phyloP scores from a whole-genome alignment of 2,113 vertebrate genomes.

The Pedionomus torquatus region DNA sequence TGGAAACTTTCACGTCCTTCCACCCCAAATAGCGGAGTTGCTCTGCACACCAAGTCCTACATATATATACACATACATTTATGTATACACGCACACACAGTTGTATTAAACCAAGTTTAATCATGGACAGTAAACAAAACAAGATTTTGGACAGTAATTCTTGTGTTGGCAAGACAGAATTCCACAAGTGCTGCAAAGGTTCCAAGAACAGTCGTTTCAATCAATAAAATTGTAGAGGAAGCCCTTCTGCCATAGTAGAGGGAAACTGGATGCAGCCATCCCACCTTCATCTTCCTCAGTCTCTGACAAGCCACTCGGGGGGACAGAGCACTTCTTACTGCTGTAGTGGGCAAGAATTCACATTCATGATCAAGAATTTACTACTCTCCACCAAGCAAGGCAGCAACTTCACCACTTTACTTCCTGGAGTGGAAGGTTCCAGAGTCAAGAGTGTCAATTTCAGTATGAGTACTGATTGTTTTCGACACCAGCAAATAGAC shows the following conservation, averaged over 20 bases:
- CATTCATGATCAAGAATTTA: background rate
- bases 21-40: background rate
- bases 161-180: background rate
- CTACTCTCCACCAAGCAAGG: background rate
- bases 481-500: background rate
- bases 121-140: background rate
- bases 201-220: background rate
- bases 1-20: background rate
- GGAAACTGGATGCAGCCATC: background rate
- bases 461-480: background rate
- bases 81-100: background rate
- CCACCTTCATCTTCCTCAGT: background rate
- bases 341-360: background rate
- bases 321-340: accelerated
- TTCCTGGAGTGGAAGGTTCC: background rate
- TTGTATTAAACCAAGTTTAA: background rate
- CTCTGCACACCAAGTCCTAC: accelerated
- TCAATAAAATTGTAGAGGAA: background rate
- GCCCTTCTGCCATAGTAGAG: accelerated
- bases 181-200: background rate
- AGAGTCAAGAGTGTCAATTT: background rate
- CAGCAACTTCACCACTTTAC: background rate
- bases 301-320: accelerated
- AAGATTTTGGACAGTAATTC: background rate
- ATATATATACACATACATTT: accelerated